These are phyloP conservation scores for Tetragonisca angustula DNA, from an alignment of 2,888 invertebrate genomes.

Conservation along the genomic window DNA sequence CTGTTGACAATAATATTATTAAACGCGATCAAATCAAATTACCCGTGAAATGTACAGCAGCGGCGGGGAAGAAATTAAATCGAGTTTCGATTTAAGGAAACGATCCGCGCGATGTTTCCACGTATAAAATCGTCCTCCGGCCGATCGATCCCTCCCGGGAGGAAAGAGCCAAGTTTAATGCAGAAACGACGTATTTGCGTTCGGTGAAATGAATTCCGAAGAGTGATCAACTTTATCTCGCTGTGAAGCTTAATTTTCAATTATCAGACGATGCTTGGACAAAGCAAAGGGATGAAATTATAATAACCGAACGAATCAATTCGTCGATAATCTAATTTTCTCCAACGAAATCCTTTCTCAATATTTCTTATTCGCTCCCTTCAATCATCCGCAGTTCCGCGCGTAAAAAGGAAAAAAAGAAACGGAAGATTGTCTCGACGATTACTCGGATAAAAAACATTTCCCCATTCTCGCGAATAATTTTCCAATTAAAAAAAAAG, in stretches of 20 bases:
- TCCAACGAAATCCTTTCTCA: not conserved
- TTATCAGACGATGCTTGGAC: constrained; percentile 63
- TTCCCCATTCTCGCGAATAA: too few species aligned
- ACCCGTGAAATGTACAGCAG: not conserved
- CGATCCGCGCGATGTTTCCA: constrained; percentile 6
- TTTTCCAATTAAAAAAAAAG: too few species aligned
- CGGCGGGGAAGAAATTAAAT: constrained; percentile 2
- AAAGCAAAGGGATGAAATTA: not conserved
- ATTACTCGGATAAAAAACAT: not conserved
- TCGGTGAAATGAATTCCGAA: constrained; percentile 40
- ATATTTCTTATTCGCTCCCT: not conserved
- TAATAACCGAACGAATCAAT: constrained; percentile 8
- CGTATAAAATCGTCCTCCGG: not conserved
- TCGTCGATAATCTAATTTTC: not conserved
- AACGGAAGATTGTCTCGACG: not conserved
- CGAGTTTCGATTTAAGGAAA: not conserved
- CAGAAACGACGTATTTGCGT: constrained; percentile 25
- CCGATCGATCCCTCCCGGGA: constrained; percentile 20
- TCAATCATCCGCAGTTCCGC: not conserved
- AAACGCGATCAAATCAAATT: not conserved
- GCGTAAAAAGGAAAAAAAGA: not conserved
- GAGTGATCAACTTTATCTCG: constrained; percentile 22
- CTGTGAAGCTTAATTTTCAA: constrained; percentile 70
- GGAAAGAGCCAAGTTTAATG: constrained; percentile 16
- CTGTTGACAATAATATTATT: not conserved